These are phyloP conservation scores for Macropis europaea DNA, from an alignment of 2,888 invertebrate genomes.

Conservation along the genomic window DNA sequence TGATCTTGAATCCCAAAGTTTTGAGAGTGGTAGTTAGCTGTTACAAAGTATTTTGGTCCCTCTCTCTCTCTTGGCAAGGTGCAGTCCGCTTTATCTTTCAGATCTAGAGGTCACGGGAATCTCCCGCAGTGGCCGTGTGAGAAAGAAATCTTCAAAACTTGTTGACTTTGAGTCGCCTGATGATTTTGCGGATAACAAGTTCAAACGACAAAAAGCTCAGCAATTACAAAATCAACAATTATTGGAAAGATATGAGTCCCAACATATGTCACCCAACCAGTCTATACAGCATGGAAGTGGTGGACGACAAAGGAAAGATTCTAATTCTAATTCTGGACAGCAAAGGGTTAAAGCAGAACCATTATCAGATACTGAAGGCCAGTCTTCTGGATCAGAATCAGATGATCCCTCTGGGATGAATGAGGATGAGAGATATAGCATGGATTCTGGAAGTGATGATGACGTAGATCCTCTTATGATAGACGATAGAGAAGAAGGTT, in stretches of 20 bases:
- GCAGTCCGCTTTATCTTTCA: constrained; percentile 76
- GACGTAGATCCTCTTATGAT: constrained; percentile 78
- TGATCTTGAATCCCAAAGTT: constrained; percentile 23
- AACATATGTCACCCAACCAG: constrained; percentile 50
- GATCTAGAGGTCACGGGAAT: constrained; percentile 92
- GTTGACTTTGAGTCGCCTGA: constrained; percentile 96
- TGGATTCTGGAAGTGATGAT: constrained; percentile 76
- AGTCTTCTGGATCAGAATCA: constrained; percentile 73
- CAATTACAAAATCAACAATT: constrained; percentile 73
- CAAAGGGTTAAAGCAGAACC: constrained; percentile 66
- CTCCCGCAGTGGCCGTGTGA: constrained; percentile 93
- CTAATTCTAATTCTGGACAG: constrained; percentile 55
- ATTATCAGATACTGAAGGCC: constrained; percentile 76
- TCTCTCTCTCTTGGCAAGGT: constrained; percentile 73
- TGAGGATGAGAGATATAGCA: constrained; percentile 72
- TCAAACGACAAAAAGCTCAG: constrained; percentile 78
- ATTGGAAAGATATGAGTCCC: constrained; percentile 73
- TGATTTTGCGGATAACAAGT: constrained; percentile 86
- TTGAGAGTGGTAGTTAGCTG: constrained; percentile 42
- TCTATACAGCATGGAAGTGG: constrained; percentile 49
- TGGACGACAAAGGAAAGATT: constrained; percentile 66
- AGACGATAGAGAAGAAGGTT: constrained; percentile 80
- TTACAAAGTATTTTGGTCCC: constrained; percentile 67
- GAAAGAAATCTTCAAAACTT: constrained; percentile 97
- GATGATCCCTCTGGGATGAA: constrained; percentile 72